Evolutionary conservation across 1,140 invertebrate genomes (phyloP), one percentile per base, ranked within the genome.

Genomic region (Drosophila parabipectinata): DNA sequence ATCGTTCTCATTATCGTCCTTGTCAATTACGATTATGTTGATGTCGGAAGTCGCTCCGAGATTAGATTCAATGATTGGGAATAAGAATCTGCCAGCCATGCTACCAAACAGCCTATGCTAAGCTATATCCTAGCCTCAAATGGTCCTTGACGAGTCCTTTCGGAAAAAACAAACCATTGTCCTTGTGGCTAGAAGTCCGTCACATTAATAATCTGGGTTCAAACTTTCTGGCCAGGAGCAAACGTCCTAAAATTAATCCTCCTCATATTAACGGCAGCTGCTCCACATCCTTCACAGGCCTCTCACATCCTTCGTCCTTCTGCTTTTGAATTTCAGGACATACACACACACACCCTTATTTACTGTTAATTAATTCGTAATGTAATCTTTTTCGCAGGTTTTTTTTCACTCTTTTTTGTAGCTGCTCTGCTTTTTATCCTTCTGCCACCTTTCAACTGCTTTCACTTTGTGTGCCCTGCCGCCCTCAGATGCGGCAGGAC

Each of bases 331-430:
- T 21, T 62, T 64, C 32, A 34, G 64, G 41, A 47, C 52, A 15
- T 32, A 44, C 34, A 5, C 30, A 30, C 34, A 24, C 21, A 54
- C 34, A 39, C 66, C 56, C 64, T 74, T 57, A 57, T 74, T 74
- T 63, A 74, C 72, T 74, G 71, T 74, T 74, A 74, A 74, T 74
- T 74, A 74, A 74, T 74, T 74, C 71, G 72, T 57, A 74, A 69
- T 71, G 67, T 71, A 71, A 69, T 69, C 67, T 69, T 57, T 67
- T 69, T 57, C 24, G 24, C 32, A 39, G 30, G 45, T 67, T 45
- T 34, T 45, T 34, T 47, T 28, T 18, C 18, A 37, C n/a, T 24
- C 4, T 2, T 32, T 21, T 44, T 18, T 41, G 24, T 7, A 28
- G 26, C 26, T 7, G 21, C 34, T 2, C 14, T 8, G 26, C 15